Evolutionary conservation across 92 coral and sea anemone genomes (phyloP), one percentile per base, ranked within the genome.

Genomic region (Isaurus tuberculatus): DNA sequence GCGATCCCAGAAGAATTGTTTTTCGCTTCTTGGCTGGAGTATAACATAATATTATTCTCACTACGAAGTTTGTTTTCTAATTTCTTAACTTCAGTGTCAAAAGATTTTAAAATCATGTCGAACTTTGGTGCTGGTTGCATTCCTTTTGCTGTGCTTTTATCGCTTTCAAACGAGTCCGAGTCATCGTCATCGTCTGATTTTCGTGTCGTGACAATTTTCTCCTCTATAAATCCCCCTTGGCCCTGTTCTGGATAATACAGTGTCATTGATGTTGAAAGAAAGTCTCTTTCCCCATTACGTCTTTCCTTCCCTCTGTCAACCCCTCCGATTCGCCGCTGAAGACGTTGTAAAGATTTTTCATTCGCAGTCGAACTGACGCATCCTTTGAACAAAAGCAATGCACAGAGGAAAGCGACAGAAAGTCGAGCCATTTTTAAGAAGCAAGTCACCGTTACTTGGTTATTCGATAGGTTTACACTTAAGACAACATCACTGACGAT

Each of bases 111-210:
- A 37, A 77, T 31, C 31, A n/a, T 55, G 40, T 37, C 51, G 46
- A 77, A 77, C 64, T 70, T 87, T 31, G 48, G 61, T 0, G 51
- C 23, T 20, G 26, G 43, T 51, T 29, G 57, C 1, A 66, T 49
- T 57, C 70, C 40, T 15, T 72, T 44, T 10, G 36, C 83, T 5
- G 90, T 66, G 22, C 80, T 74, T 11, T 46, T 85, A 40, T 68
- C 29, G 79, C 51, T 48, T 27, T 58, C 55, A 17, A 32, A 11
- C 40, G 72, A 32, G 20, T 88, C 85, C 40, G 72, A 32, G 20
- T 88, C 85, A 25, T 55, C 85, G 55, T 88, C 81, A 17, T 83
- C 84, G 40, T 46, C 33, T 23, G 90, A 63, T 65, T 57, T 58
- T 58, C 51, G 46, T 14, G 53, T 64, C 49, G 27, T 60, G 48